Percentiles rank a stretch among this genome's conserved stretches.
Conservation (phyloP, 2,797 vertebrate species). For the Emydoidea blandingii region DNA sequence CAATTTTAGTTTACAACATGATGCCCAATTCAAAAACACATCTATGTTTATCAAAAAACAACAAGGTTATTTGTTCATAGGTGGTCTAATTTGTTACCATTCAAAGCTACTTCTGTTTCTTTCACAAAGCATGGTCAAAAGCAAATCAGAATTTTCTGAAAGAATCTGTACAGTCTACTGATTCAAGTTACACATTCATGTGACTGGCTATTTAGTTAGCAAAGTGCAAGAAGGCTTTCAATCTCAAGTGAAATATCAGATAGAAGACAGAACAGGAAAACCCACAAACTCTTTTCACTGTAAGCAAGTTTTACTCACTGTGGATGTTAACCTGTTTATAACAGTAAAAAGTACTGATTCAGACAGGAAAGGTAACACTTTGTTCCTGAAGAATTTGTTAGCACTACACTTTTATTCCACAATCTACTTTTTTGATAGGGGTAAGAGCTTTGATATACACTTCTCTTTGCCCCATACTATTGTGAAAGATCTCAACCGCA, state of each 20-base stretch:
- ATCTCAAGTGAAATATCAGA: neutral
- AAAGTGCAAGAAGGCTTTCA: neutral
- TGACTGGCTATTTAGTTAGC: neutral
- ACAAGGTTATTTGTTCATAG: neutral
- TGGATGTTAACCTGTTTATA: neutral
- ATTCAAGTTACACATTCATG: neutral
- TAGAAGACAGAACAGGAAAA: neutral
- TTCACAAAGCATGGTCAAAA: neutral
- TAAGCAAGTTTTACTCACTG: neutral
- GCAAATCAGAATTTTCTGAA: conserved; percentile 2
- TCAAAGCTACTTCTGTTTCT: neutral
- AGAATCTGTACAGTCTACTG: neutral
- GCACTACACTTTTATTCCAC: neutral
- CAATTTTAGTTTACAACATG: neutral
- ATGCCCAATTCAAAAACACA: neutral
- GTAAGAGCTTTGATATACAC: neutral
- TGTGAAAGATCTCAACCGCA: neutral
- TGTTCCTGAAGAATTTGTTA: neutral
- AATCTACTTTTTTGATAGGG: neutral
- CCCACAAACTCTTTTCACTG: neutral
- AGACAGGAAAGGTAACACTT: neutral
- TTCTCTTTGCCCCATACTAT: neutral
- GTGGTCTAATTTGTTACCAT: neutral
- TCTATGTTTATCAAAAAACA: neutral
- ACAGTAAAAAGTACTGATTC: neutral